Base-by-base conservation (phyloP, 2,797 vertebrate species). In the Gorsachius magnificus region DNA sequence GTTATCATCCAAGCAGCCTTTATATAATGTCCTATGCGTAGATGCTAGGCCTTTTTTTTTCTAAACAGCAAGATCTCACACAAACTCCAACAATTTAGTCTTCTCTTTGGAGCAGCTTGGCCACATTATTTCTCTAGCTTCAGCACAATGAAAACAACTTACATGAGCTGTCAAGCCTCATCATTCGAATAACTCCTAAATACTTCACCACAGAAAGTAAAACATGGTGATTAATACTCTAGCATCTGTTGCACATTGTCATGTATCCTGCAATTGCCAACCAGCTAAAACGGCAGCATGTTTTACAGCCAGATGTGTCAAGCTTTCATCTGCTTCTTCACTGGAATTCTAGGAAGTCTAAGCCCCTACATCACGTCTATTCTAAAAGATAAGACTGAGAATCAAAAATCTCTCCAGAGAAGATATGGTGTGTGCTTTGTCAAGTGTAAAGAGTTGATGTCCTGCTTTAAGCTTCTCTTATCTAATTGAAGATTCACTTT, bases 181-280 rank as follows among this genome's bases (percentile, higher is more conserved):
- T 89, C 36, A 75, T 85, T 95, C 0, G 0, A 92, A 25, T 92
- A 95, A 87, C 75, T 90, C 64, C 75, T 91, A 91, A 95, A 93
- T 74, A 72, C 88, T 95, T 92, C 68, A 91, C 64, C 53, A 69
- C 33, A 89, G 75, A 87, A 93, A 94, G 82, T 77, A 89, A 92
- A 95, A 90, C 51, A 58, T 22, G 17, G 33, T 95, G 90, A 92
- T 70, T 95, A 87, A 94, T 96, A 86, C 69, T 76, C 22, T 78
- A 92, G 58, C 89, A 95, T 96, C 87, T 97, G 90, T 64, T 92
- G 51, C 61, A 83, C 50, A n/a, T 92, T 90, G 82, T 88, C 87
- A 64, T 51, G 60, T 71, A 92, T 58, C 35, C 76, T 92, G 71
- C 46, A 38, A 56, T 74, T 93, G 72, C 87, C 76, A 94, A 45